Evolutionary conservation across 2,888 invertebrate genomes (phyloP).

Genomic region (Ctena decussata): DNA sequence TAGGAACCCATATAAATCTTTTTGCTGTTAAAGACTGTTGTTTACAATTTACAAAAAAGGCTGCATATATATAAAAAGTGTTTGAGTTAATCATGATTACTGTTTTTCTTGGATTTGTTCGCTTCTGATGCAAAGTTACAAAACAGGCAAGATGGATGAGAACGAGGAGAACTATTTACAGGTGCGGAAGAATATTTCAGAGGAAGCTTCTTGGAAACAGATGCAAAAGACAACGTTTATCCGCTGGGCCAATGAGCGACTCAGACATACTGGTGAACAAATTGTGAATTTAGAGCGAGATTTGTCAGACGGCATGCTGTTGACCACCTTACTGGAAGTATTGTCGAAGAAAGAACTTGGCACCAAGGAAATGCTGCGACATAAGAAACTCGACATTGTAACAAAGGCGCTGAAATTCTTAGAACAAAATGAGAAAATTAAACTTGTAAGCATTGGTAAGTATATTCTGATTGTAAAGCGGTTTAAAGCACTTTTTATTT

Average conservation of each 20-base stretch:
- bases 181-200: not conserved
- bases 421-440: not conserved
- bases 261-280: not conserved
- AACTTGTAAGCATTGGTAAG: conserved; percentile 6
- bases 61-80: no score
- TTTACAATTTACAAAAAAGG: no score
- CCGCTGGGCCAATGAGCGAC: not conserved
- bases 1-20: no score
- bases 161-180: not conserved
- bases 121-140: no score
- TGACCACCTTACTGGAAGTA: not conserved
- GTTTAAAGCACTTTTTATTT: no score
- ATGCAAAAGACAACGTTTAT: not conserved
- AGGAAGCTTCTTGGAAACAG: not conserved
- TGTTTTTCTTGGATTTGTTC: no score
- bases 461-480: not conserved
- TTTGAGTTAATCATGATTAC: no score
- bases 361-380: not conserved
- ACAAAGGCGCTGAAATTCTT: not conserved
- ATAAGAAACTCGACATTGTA: not conserved
- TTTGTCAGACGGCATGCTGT: not conserved
- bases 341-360: conserved; percentile 1
- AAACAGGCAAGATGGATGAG: not conserved
- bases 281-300: not conserved
- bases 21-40: no score